Evolutionary conservation across 2,113 vertebrate genomes (phyloP).

Genomic region (Falco punctatus): DNA sequence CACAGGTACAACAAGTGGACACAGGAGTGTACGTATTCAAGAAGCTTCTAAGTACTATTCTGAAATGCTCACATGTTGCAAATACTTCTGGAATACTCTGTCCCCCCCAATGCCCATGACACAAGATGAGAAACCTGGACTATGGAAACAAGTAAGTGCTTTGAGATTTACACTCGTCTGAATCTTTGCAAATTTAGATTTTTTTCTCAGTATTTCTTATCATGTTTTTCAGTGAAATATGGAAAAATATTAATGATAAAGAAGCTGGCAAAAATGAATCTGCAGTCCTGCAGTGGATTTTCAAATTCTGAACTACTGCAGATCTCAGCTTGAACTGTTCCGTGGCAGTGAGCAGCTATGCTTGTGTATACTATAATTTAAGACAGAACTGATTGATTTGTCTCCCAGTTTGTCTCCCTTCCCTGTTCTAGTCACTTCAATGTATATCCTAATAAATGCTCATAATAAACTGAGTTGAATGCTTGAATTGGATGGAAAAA

Average conservation of each 20-base stretch:
- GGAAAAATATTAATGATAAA: background rate
- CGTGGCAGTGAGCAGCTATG: background rate
- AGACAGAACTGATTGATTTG: background rate
- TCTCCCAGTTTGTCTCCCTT: background rate
- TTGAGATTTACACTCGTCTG: background rate
- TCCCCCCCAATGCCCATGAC: background rate
- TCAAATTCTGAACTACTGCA: background rate
- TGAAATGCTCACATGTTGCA: background rate
- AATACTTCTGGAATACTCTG: background rate
- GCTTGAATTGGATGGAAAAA: background rate
- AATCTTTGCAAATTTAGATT: background rate
- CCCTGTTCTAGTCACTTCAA: background rate
- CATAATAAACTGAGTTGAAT: background rate
- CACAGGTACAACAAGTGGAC: background rate
- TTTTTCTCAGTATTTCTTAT: background rate
- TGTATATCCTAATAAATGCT: background rate
- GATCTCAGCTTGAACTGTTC: background rate
- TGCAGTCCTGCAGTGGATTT: background rate
- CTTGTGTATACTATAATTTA: background rate
- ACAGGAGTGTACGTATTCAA: accelerated
- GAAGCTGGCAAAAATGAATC: background rate
- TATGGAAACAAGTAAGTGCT: accelerated
- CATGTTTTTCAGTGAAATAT: background rate
- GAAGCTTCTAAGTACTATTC: background rate
- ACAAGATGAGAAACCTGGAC: background rate